Conservation (phyloP, 2,113 vertebrate genomes). For the Antennarius striatus region DNA sequence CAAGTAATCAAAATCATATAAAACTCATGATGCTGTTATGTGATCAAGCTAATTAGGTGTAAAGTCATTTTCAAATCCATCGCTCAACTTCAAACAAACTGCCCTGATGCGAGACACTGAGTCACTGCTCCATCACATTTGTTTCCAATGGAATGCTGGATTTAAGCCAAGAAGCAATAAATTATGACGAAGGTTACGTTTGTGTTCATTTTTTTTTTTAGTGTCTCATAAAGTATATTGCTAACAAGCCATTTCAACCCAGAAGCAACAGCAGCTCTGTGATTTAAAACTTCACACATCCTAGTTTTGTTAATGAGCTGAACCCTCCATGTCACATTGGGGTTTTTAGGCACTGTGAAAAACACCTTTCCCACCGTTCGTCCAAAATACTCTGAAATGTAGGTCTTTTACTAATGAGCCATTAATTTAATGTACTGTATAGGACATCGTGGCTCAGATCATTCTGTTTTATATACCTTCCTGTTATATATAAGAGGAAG, state of each 20-base stretch:
- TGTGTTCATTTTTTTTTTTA: slow-evolving; percentile 41
- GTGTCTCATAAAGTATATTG: slow-evolving; percentile 40
- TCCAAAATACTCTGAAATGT: slow-evolving; percentile 28
- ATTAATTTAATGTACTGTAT: slow-evolving; percentile 32
- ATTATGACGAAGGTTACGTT: slow-evolving; percentile 36
- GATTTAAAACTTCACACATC: slow-evolving; percentile 55
- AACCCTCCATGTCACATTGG: slow-evolving; percentile 27
- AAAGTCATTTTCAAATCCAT: slow-evolving; percentile 20
- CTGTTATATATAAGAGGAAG: background rate
- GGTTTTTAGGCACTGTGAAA: slow-evolving; percentile 37
- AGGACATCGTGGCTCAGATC: background rate
- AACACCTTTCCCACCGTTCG: slow-evolving; percentile 20
- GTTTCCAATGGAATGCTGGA: slow-evolving; percentile 21
- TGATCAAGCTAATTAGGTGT: slow-evolving; percentile 15
- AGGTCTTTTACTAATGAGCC: slow-evolving; percentile 35
- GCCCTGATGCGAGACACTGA: slow-evolving; percentile 11
- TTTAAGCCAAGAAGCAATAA: slow-evolving; percentile 34
- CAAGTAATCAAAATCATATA: background rate
- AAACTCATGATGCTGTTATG: slow-evolving; percentile 11
- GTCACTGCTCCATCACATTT: slow-evolving; percentile 26
- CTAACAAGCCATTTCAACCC: slow-evolving; percentile 57
- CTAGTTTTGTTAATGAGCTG: slow-evolving; percentile 60
- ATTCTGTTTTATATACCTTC: background rate
- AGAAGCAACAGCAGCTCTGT: slow-evolving; percentile 36
- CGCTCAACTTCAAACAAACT: slow-evolving; percentile 10